A percentile compares a stretch with the other conserved stretches of the same genome.
phyloP scores from a whole-genome alignment of 1,140 invertebrate genomes.

The Adoxophyes honmai region DNA sequence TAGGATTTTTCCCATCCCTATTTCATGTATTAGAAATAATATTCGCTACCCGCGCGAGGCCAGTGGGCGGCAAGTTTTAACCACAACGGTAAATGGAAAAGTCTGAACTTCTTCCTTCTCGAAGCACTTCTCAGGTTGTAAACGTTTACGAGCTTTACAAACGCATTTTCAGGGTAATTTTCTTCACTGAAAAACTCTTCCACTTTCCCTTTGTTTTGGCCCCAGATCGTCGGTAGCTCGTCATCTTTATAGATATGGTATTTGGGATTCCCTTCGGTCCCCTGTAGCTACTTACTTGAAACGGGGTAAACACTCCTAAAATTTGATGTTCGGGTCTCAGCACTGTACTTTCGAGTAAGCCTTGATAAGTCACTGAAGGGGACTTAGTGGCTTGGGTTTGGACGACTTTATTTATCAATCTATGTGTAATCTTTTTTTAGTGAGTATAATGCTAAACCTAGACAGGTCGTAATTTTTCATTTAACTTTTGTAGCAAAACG shows the following conservation, averaged over 20 bases:
- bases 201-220: background rate
- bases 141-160: constrained; percentile 5
- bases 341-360: constrained; percentile 1
- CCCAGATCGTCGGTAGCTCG: background rate
- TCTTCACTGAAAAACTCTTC: constrained; percentile 1
- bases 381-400: background rate
- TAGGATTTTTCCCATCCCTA: constrained; percentile 4
- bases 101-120: background rate
- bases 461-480: no score
- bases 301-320: constrained; percentile 13
- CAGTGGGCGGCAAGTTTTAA: constrained; percentile 1
- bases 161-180: background rate
- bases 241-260: constrained; percentile 12
- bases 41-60: background rate
- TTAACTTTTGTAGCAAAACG: no score
- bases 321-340: constrained; percentile 6
- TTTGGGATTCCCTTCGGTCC: background rate
- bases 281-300: background rate
- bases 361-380: constrained; percentile 11
- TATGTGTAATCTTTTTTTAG: no score
- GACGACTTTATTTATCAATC: background rate
- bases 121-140: background rate
- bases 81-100: background rate
- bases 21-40: constrained; percentile 6
- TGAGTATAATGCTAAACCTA: no score